Evolutionary conservation across 1,140 invertebrate species (phyloP), one percentile per base, ranked within the genome.

Genomic region (Zaprionus tsacasi): DNA sequence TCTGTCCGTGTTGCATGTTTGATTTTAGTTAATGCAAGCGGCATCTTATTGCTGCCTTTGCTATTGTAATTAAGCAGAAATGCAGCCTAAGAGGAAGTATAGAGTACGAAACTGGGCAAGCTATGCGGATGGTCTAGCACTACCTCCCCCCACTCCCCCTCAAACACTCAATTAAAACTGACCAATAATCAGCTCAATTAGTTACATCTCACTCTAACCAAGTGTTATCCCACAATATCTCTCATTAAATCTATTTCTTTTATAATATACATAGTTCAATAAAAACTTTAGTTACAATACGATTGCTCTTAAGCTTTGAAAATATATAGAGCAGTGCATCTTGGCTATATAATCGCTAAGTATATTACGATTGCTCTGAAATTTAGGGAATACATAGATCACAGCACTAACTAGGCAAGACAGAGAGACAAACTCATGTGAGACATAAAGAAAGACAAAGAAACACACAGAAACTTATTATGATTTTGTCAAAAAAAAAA

Each of bases 21-120:
- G 70, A 79, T 82, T 82, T 82, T 36, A 70, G 70, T 67, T 85
- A 85, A 85, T 85, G 81, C 81, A 85, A 85, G 82, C 82, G 76
- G 81, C 70, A 82, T 82, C 80, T 82, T 69, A 25, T 45, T 67
- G 13, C 27, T 61, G 52, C 43, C 67, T 70, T 57, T 79, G 70
- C 56, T 55, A 52, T 76, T 71, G 73, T 61, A 76, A 76, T 76
- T 72, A 76, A 72, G 55, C 72, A 64, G 30, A 64, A 75, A 63
- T 75, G 67, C 73, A 45, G 48, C 48, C 38, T 36, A 54, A 76
- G 69, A 71, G 73, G 73, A 76, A 76, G 73, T 66, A 40, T 63
- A 4, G 21, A 21, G 6, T 30, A 30, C 27, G 36, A 59, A 67
- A 68, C 56, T 60, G 30, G 30, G 56, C 64, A 60, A 15, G 27